Base-by-base conservation (phyloP, 2,113 vertebrate species). In the Chlorodrepanis virens region DNA sequence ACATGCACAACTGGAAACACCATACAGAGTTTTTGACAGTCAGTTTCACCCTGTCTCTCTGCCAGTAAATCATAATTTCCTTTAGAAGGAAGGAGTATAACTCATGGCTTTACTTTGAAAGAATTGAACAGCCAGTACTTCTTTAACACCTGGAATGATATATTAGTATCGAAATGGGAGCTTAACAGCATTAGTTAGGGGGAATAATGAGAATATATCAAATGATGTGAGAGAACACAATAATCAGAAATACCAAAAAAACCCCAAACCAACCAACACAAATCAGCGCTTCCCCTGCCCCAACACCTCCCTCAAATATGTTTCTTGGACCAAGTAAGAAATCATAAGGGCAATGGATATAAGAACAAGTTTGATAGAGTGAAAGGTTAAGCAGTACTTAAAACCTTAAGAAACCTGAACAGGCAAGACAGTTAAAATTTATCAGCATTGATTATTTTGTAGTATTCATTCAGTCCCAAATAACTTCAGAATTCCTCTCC, bases 251-350 rank as follows among this genome's bases (percentile, higher is more conserved):
- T 60, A n/a, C 16, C 52, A 52, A 50, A 52, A 50, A 45, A 24
- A 2, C 3, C 3, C 4, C 27, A 42, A 68, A 57, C 11, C 47
- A 53, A 60, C 15, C 47, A 54, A 72, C 5, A 6, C 11, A 16
- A 68, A 19, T 47, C 10, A 49, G 9, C 2, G 2, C 4, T 29
- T 16, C 15, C 7, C 1, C 14, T 1, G 3, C 19, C 12, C 18
- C 4, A 2, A 12, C 15, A 33, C 9, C 12, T 61, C 29, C 28
- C 28, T 9, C 40, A 40, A 42, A 50, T 42, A 28, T n/a, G 1
- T 63, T 21, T 35, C 16, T 29, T 42, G 61, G 67, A 47, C 19
- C 33, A 76, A 68, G 28, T 68, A 64, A 81, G 37, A 74, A 53
- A 59, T 70, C 7, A 28, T 57, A 50, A 84, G 27, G 23, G 12